Evolutionary conservation across 2,797 vertebrate genomes (phyloP), one percentile per base, ranked within the genome.

Genomic region (Pangasius sanitwongsei): DNA sequence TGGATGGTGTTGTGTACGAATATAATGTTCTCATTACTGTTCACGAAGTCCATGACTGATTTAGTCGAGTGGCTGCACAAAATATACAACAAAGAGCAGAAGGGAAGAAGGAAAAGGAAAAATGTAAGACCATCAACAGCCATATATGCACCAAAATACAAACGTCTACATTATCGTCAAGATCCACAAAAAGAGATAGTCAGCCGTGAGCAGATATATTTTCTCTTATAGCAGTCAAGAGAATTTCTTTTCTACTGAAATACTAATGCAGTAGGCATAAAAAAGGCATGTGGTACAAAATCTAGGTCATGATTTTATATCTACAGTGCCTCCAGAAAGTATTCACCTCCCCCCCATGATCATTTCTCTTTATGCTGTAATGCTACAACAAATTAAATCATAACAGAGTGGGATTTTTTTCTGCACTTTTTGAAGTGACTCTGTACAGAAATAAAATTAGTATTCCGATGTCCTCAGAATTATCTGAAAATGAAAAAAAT

Each of bases 11-110:
- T 99, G 96, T 99, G 99, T 92, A 99, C 99, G 93, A 99, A 99
- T 96, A 99, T 99, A 95, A 99, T 99, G 94, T 99, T 99, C 95
- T 99, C 99, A 91, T 99, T 99, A 96, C 99, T 99, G 96, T 99
- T 99, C 94, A 99, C 99, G 92, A 99, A 99, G 95, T 99, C 99
- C 99, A 99, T 99, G 89, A 99, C 98, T 25, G 99, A 99, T 94
- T 99, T 99, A 78, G 98, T 99, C 41, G 98, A 99, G 94, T 99
- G 99, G 95, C 99, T 99, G 94, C 44, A 95, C 94, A 41, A 55
- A 63, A 34, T 1, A 87, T 18, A 69, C 20, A 57, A 87, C 6
- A 31, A 67, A 82, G 8, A 83, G 8, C 2, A 82, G 7, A 28
- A 70, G 12, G 31, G 13, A 48, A 48, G 44, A 48, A 48, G 44